Evolutionary conservation across 2,113 vertebrate genomes (phyloP), one percentile per base, ranked within the genome.

Genomic region (Excalfactoria chinensis): DNA sequence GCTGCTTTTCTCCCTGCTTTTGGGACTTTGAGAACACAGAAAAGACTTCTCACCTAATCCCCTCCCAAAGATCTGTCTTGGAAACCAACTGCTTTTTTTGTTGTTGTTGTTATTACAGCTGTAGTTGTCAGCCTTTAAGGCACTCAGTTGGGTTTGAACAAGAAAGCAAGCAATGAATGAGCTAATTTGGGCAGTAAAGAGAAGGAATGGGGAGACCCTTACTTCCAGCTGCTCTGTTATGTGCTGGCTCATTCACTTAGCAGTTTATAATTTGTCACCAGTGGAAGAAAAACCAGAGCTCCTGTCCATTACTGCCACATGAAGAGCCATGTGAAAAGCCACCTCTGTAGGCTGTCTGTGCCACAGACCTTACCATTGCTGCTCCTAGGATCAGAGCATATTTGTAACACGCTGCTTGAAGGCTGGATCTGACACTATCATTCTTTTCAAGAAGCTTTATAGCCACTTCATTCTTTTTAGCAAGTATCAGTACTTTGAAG

Each of bases 211-310:
- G 67, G 84, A 84, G 78, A 83, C 72, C 59, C 28, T 88, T 69
- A 21, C 49, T 92, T 91, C 71, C 84, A 89, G 91, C 82, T 92
- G 46, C 64, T 93, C 37, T 70, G 56, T 67, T 89, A 12, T 74
- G 46, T 69, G 72, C 58, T 88, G 58, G 44, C 79, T 91, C 56
- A 28, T 91, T 85, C 84, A 60, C 72, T 74, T 64, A 60, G 26
- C 77, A 69, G 87, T 88, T 89, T 89, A 49, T 86, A 71, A 68
- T 91, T 91, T 93, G 79, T 48, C 88, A 51, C 75, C 56, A 35
- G 68, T 86, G 72, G 35, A 91, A 90, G 60, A 75, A 89, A 95
- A 53, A 90, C 46, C 75, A 84, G 87, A 83, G 37, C 46, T 26
- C 18, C 75, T 71, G 60, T 26, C 76, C 64, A 28, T 17, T 53